Evolutionary conservation across 2,797 vertebrate genomes (phyloP), one percentile per base, ranked within the genome.

Genomic region (Cottoperca gobio): DNA sequence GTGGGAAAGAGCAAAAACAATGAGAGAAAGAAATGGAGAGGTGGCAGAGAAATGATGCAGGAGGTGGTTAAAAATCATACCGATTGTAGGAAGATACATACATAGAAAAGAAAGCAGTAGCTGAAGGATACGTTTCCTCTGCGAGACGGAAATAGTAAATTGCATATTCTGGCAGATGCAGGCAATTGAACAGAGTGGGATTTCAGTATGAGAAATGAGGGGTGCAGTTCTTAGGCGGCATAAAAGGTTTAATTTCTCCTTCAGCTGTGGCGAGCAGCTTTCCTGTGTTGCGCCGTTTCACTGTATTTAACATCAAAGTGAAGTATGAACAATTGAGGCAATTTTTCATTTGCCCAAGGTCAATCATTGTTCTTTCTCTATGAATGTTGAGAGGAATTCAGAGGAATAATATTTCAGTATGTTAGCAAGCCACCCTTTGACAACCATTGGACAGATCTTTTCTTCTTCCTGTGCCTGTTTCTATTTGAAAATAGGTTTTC

Each of bases 291-390:
- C 87, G 79, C 79, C 42, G 72, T 79, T 82, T 89, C 81, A 82
- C 83, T 86, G 81, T 89, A 86, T 91, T 92, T 87, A 91, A 93
- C 90, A 91, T 94, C 93, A 92, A 94, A 93, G 91, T 82, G 73
- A 89, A 88, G 74, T 84, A 79, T 80, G 87, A 93, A 92, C 91
- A 94, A 92, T 91, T 70, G 81, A 89, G 57, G 88, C 88, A 88
- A 86, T 90, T 89, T 92, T 80, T 88, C 80, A 79, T 85, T 60
- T 14, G 12, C 73, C 87, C 87, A 91, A 92, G 92, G 92, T 92
- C 89, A 88, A 83, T 91, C 88, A 91, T 92, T 91, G 89, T 93
- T 92, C 82, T 82, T 69, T 80, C 63, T 66, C 68, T 76, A 42
- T 81, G 82, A 88, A 88, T 82, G 79, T 70, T 68, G 52, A 83